Evolutionary conservation across 1,140 invertebrate species (phyloP).

Genomic region (Thrips palmi): DNA sequence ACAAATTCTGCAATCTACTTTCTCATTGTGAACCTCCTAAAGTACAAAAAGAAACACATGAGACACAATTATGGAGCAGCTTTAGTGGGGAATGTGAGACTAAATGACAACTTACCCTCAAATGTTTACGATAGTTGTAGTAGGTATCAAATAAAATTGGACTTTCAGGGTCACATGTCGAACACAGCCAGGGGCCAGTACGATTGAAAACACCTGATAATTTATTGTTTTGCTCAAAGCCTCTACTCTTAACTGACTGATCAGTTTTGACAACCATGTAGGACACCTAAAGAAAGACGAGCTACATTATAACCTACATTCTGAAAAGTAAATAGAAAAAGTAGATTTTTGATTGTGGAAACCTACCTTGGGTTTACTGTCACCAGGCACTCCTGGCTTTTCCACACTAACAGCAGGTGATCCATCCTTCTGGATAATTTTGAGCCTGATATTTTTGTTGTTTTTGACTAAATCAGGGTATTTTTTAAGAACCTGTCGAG

Average conservation of each 20-base stretch:
- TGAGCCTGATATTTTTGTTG: constrained; percentile 71
- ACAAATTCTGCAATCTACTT: constrained; percentile 58
- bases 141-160: constrained; percentile 53
- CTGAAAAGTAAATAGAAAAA: no score
- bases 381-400: constrained; percentile 19
- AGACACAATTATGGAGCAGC: background rate
- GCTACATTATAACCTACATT: no score
- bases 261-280: constrained; percentile 32
- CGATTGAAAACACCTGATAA: constrained; percentile 19
- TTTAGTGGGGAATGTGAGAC: background rate
- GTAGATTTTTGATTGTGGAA: no score
- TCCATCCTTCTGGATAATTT: constrained; percentile 46
- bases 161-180: constrained; percentile 40
- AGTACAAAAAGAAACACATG: constrained; percentile 2
- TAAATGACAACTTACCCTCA: no score
- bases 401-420: constrained; percentile 17
- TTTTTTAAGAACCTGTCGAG: constrained; percentile 64
- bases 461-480: constrained; percentile 71
- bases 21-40: constrained; percentile 62
- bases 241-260: constrained; percentile 7
- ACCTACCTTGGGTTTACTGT: no score
- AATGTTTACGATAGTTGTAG: constrained; percentile 56
- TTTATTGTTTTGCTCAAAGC: constrained; percentile 10
- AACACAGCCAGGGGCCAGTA: constrained; percentile 43
- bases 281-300: constrained; percentile 29